These are phyloP conservation scores for Sympetrum striolatum DNA, from an alignment of 2,888 invertebrate genomes.

Conservation along the genomic window DNA sequence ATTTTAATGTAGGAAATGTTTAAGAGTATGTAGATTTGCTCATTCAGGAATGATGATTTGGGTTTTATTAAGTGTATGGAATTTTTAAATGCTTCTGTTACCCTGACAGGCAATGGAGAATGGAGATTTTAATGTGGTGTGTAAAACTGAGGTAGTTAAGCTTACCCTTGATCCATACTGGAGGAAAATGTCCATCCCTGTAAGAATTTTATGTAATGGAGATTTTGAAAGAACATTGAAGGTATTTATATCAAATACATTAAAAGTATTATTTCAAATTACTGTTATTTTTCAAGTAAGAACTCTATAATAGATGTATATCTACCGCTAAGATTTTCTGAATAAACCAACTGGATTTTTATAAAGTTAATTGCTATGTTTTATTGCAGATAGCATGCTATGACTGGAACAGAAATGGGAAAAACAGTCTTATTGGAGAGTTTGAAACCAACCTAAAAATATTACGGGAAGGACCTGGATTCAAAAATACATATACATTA, in stretches of 20 bases:
- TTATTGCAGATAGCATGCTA: slow-evolving; percentile 56
- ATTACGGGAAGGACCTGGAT: slow-evolving; percentile 56
- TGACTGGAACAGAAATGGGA: slow-evolving; percentile 62
- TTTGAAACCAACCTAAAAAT: slow-evolving; percentile 58
- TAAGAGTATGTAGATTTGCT: not conserved
- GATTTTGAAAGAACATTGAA: slow-evolving; percentile 62
- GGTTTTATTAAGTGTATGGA: not conserved
- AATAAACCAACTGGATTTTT: not conserved
- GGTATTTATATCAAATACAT: slow-evolving; percentile 52
- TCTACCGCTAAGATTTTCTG: not conserved
- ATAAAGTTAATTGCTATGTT: not conserved
- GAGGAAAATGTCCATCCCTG: slow-evolving; percentile 59
- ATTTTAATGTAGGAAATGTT: not conserved
- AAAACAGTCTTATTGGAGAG: slow-evolving; percentile 61
- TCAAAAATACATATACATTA: slow-evolving; percentile 56
- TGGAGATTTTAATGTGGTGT: slow-evolving; percentile 60
- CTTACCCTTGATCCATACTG: slow-evolving; percentile 63
- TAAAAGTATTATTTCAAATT: not conserved
- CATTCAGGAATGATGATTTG: not conserved
- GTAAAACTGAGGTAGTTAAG: slow-evolving; percentile 63
- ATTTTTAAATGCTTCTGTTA: not conserved
- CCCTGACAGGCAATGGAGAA: slow-evolving; percentile 56
- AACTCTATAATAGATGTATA: not conserved
- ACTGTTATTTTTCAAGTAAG: not conserved
- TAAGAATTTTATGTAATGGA: slow-evolving; percentile 60